Conservation (phyloP, 2,888 invertebrate species). For the Ichneumon xanthorius region DNA sequence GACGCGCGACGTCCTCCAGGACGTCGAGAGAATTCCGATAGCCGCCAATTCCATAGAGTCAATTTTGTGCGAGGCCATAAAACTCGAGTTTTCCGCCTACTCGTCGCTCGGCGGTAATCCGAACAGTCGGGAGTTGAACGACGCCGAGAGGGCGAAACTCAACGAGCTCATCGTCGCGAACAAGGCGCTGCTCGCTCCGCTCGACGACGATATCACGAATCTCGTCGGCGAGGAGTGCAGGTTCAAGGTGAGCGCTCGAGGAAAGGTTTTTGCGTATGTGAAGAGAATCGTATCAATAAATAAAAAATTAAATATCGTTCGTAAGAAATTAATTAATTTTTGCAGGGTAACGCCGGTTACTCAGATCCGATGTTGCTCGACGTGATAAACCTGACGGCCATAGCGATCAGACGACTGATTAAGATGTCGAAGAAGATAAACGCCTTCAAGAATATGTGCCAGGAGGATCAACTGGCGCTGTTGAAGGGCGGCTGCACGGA, state of each 20-base stretch:
- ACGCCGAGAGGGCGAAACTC: constrained; percentile 93
- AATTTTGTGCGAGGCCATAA: constrained; percentile 94
- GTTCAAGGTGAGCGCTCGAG: constrained; percentile 85
- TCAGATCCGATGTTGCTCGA: constrained; percentile 91
- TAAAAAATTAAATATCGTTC: background rate
- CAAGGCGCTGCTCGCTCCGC: constrained; percentile 93
- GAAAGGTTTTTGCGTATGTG: background rate
- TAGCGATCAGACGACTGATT: constrained; percentile 94
- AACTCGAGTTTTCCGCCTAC: constrained; percentile 92
- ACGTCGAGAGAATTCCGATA: constrained; percentile 86
- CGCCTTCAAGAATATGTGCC: constrained; percentile 97
- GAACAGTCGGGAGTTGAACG: constrained; percentile 90
- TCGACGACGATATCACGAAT: constrained; percentile 92
- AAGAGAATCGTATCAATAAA: background rate
- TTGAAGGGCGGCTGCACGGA: constrained; percentile 98
- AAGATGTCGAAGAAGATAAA: constrained; percentile 94
- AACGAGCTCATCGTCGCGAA: constrained; percentile 95
- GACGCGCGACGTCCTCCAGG: constrained; percentile 89
- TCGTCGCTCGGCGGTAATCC: constrained; percentile 88
- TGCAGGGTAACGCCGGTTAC: constrained; percentile 79
- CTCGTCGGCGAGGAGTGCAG: constrained; percentile 89
- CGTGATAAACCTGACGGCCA: constrained; percentile 95
- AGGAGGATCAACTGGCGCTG: constrained; percentile 95
- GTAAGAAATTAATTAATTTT: constrained; percentile 57
- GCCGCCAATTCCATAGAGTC: constrained; percentile 92